Evolutionary conservation across 2,888 invertebrate species (phyloP).

Genomic region (Archips xylosteana): DNA sequence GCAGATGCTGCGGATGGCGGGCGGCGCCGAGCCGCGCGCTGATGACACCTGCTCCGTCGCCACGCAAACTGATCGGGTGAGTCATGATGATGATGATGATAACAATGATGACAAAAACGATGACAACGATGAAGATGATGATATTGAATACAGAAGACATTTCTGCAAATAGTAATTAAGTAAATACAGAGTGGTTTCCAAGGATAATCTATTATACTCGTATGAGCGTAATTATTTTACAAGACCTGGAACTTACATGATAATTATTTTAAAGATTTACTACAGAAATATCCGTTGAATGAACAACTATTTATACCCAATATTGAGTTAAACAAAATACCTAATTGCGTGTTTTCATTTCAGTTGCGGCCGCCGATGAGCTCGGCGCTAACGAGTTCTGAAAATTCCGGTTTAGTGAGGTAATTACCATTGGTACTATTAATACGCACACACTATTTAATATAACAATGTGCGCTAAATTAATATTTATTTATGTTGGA

Average conservation of each 20-base stretch:
- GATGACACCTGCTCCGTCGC: slow-evolving; percentile 91
- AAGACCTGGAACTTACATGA: too few species aligned
- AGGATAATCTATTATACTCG: too few species aligned
- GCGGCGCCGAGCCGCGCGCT: slow-evolving; percentile 75
- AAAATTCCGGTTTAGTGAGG: slow-evolving; percentile 85
- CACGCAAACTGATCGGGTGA: slow-evolving; percentile 95
- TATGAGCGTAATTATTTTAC: too few species aligned
- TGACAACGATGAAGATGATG: too few species aligned
- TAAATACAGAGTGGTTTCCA: too few species aligned
- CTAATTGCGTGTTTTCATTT: slow-evolving; percentile 52
- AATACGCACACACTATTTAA: not conserved
- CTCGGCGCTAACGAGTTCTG: slow-evolving; percentile 81
- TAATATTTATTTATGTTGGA: not conserved
- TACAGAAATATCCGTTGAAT: not conserved
- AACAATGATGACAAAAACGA: too few species aligned
- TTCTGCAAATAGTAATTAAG: too few species aligned
- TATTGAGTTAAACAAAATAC: not conserved
- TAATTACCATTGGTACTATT: slow-evolving; percentile 52
- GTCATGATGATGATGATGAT: slow-evolving; percentile 36
- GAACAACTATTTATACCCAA: not conserved
- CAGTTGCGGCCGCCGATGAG: slow-evolving; percentile 83
- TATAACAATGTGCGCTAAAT: slow-evolving; percentile 13
- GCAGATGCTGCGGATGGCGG: slow-evolving; percentile 88
- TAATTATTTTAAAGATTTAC: too few species aligned
- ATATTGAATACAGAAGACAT: too few species aligned